A percentile compares a stretch with the other conserved stretches of the same genome.
These are phyloP conservation scores for Stercorarius parasiticus DNA, from an alignment of 2,113 vertebrate species.

Conservation along the genomic window DNA sequence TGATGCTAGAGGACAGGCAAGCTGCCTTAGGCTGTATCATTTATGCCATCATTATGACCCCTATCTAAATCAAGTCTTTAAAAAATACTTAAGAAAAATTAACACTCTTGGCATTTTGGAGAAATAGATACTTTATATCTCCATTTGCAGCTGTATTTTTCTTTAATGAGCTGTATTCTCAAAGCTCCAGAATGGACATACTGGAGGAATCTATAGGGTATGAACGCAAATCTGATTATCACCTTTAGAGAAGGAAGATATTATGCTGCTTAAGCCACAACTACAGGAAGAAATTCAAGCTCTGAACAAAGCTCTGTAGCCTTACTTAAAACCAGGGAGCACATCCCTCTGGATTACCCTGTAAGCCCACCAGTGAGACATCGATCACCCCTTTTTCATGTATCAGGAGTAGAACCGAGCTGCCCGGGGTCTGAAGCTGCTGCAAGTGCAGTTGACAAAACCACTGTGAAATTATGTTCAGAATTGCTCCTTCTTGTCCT, in stretches of 20 bases:
- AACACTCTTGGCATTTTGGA: neutral
- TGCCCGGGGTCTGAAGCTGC: neutral
- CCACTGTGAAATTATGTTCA: neutral
- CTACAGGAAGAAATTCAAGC: neutral
- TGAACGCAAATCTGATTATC: neutral
- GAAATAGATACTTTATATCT: neutral
- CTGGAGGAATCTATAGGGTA: neutral
- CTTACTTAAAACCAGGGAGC: neutral
- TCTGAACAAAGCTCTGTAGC: neutral
- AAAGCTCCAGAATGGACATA: neutral
- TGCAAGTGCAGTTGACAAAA: conserved; percentile 10
- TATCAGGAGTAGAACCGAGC: neutral
- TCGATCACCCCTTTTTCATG: neutral
- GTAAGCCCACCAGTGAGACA: neutral
- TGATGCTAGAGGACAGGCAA: neutral
- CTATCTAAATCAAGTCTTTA: neutral
- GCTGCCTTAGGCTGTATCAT: neutral
- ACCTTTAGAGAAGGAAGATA: neutral
- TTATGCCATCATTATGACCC: neutral
- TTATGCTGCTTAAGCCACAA: neutral
- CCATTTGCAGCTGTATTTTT: neutral
- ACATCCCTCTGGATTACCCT: neutral
- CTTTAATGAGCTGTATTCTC: neutral
- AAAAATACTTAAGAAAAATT: neutral
- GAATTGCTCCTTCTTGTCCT: neutral